Percentiles rank a stretch among this genome's conserved stretches.
Evolutionary conservation across 2,113 vertebrate species (phyloP).

Genomic region (Proteles cristata): DNA sequence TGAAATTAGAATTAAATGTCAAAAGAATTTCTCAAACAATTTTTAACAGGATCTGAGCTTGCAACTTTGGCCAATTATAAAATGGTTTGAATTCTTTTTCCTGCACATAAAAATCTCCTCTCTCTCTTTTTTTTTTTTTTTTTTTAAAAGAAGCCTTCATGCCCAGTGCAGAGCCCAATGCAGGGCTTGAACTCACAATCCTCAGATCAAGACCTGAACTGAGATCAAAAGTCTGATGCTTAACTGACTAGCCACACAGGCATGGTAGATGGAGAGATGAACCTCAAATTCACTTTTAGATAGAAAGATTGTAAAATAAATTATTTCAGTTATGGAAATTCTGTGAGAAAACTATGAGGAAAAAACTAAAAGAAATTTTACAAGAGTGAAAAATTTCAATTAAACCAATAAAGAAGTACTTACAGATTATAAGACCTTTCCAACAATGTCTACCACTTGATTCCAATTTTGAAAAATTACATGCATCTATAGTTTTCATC

Average conservation of each 20-base stretch:
- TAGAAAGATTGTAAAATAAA: not conserved
- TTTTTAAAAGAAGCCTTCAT: too few species aligned
- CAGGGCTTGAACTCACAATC: too few species aligned
- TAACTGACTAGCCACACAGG: too few species aligned
- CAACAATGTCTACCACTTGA: not conserved
- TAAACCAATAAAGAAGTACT: not conserved
- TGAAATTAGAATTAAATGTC: slow-evolving; percentile 23
- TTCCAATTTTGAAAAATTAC: not conserved
- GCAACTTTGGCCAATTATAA: not conserved
- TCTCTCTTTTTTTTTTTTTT: too few species aligned
- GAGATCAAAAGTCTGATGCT: too few species aligned
- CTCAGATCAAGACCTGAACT: too few species aligned
- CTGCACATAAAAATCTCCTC: not conserved
- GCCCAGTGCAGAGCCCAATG: too few species aligned
- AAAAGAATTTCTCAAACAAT: not conserved
- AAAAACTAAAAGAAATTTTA: slow-evolving; percentile 29
- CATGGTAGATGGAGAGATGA: too few species aligned
- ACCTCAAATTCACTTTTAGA: not conserved
- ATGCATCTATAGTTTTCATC: not conserved
- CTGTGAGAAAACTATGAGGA: slow-evolving; percentile 20
- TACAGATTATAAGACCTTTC: not conserved
- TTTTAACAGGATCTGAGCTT: not conserved
- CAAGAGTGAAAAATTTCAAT: not conserved
- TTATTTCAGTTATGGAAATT: not conserved
- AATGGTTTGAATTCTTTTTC: not conserved